Base-by-base conservation (phyloP, 2,113 vertebrate genomes). In the Daubentonia madagascariensis region DNA sequence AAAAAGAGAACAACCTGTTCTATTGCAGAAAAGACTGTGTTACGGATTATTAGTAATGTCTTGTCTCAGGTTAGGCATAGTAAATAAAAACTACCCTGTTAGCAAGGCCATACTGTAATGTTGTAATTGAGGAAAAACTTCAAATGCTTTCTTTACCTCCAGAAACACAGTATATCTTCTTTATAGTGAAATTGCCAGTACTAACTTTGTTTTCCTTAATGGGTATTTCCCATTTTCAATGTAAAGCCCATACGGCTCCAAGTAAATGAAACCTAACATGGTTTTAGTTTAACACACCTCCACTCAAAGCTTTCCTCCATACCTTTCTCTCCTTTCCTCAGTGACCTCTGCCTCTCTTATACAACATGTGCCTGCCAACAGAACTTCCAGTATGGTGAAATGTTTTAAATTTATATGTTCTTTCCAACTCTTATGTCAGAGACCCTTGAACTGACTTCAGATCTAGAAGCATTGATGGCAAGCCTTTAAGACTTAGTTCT, bases 371-470 rank as follows among this genome's bases (percentile, higher is more conserved):
- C 67, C 78, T 97, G 95, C 91, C 93, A 96, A 85, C 73, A 84
- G 80, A 65, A 86, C 79, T 88, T 91, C 17, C 35, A 83, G 61
- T 45, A 8, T 54, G 89, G 52, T 59, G 75, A 93, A 93, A 96
- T 89, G 61, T 70, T 95, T 96, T 84, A 65, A 86, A 76, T 90
- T 75, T 91, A 32, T 85, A 57, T 86, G 54, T 94, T 73, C 94
- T 94, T 97, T 97, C 88, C 81, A 95, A 50, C 81, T 93, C 75
- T 96, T 76, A 88, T 37, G 52, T 95, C 73, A 89, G 75, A 92
- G 78, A 86, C 8, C 28, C 75, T 92, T 95, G 78, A 91, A 94
- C 50, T 79, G 80, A 45, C 52, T 89, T 96, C 72, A 93, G 85
- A 79, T 93, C 86, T 89, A 73, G 89, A 91, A 86, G 92, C 85